Conservation (phyloP, 1,140 invertebrate species). For the Drosophila cardini region DNA sequence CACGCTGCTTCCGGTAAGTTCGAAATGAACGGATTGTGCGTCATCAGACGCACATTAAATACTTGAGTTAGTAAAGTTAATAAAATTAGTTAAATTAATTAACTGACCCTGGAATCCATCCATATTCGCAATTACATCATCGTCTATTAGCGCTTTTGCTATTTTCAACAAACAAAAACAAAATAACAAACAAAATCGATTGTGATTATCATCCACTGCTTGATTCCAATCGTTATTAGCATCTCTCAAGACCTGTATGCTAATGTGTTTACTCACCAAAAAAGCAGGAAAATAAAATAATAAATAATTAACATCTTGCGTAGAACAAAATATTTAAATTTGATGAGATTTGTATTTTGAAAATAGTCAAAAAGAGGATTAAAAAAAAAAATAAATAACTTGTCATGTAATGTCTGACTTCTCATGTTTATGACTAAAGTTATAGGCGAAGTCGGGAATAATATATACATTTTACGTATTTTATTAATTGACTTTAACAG, state of each 20-base stretch:
- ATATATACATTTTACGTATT: no score
- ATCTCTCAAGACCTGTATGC: slow-evolving; percentile 37
- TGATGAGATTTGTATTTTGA: neutral
- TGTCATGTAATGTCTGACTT: neutral
- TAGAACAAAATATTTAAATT: slow-evolving; percentile 8
- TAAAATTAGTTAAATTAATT: slow-evolving; percentile 19
- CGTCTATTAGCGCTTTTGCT: slow-evolving; percentile 33
- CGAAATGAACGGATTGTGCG: slow-evolving; percentile 20
- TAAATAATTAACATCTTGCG: slow-evolving; percentile 10
- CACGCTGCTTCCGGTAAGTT: slow-evolving; percentile 69
- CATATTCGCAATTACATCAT: slow-evolving; percentile 46
- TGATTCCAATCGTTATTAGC: slow-evolving; percentile 21
- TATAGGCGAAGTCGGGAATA: no score
- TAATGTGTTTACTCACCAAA: slow-evolving; percentile 18
- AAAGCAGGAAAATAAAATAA: slow-evolving; percentile 10
- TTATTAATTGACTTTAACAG: no score
- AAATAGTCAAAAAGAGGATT: neutral
- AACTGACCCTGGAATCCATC: neutral
- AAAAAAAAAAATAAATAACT: neutral
- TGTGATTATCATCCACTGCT: slow-evolving; percentile 35
- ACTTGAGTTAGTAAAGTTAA: slow-evolving; percentile 13
- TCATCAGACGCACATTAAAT: slow-evolving; percentile 24
- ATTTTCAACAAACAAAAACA: slow-evolving; percentile 20
- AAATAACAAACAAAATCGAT: slow-evolving; percentile 40
- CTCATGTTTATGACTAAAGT: no score